Evolutionary conservation across 2,888 invertebrate genomes (phyloP).

Genomic region (Agapetus fuscipes): DNA sequence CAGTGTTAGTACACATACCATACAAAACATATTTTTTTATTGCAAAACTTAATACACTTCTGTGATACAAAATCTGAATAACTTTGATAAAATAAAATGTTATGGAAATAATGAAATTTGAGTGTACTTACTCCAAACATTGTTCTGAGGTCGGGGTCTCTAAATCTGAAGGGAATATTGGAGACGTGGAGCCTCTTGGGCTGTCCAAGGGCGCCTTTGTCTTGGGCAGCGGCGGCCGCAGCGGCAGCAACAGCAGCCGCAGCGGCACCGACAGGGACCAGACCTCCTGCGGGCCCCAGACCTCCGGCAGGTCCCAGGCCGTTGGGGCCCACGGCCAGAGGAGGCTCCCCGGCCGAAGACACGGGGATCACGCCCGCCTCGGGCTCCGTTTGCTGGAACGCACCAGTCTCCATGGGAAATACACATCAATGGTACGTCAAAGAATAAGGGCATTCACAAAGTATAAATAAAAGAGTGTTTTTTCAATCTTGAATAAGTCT

Average conservation of each 20-base stretch:
- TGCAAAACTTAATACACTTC: no score
- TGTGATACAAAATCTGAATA: no score
- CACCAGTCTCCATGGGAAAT: constrained; percentile 22
- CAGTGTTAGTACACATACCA: no score
- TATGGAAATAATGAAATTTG: no score
- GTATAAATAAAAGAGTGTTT: constrained; percentile 7
- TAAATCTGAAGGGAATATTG: constrained; percentile 99
- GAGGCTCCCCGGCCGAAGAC: background rate
- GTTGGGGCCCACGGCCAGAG: constrained; percentile 31
- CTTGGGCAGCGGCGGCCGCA: constrained; percentile 32
- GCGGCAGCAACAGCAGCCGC: constrained; percentile 27
- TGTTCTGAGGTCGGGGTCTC: constrained; percentile 95
- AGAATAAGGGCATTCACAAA: constrained; percentile 14
- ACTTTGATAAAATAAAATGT: no score
- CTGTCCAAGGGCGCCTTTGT: constrained; percentile 52
- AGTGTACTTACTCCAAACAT: constrained; percentile 89
- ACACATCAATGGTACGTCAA: constrained; percentile 21
- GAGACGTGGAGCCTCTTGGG: constrained; percentile 97
- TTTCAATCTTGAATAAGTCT: background rate
- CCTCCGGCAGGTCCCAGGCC: no score
- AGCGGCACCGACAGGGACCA: constrained; percentile 42
- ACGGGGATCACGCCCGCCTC: constrained; percentile 44
- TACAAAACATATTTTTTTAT: no score
- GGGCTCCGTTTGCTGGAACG: constrained; percentile 46
- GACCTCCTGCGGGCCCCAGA: constrained; percentile 42